These are phyloP conservation scores for Peromyscus polionotus DNA, from an alignment of 2,113 vertebrate species.

Conservation along the genomic window DNA sequence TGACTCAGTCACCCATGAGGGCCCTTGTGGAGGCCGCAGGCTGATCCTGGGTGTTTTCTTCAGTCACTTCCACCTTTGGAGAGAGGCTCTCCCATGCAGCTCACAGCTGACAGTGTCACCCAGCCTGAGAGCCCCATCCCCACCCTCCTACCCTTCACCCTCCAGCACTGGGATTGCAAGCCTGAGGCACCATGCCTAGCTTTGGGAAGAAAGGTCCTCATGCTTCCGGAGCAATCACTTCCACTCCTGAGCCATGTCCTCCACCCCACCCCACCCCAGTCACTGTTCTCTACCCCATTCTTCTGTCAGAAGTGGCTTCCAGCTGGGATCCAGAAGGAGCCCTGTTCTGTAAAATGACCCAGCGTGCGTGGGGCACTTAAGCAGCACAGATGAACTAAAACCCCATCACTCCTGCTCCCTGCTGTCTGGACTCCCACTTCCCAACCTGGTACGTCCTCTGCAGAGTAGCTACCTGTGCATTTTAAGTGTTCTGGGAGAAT, in stretches of 20 bases:
- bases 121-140: neutral
- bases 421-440: neutral
- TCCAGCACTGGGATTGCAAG: neutral
- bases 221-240: neutral
- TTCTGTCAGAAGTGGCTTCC: too few relatives aligned
- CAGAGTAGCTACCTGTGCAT: neutral
- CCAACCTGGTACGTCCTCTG: neutral
- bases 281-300: neutral
- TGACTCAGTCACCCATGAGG: neutral
- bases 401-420: too few relatives aligned
- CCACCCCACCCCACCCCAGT: neutral
- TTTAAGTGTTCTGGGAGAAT: constrained; percentile 36
- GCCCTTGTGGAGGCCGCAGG: neutral
- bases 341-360: neutral
- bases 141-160: neutral
- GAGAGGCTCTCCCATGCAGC: neutral
- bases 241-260: too few relatives aligned
- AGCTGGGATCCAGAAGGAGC: neutral
- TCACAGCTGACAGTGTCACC: neutral
- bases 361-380: neutral
- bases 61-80: neutral
- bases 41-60: neutral
- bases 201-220: neutral
- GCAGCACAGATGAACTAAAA: neutral
- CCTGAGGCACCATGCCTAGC: neutral